Conservation (phyloP, 2,888 invertebrate species). For the Hypomecis atomaria region DNA sequence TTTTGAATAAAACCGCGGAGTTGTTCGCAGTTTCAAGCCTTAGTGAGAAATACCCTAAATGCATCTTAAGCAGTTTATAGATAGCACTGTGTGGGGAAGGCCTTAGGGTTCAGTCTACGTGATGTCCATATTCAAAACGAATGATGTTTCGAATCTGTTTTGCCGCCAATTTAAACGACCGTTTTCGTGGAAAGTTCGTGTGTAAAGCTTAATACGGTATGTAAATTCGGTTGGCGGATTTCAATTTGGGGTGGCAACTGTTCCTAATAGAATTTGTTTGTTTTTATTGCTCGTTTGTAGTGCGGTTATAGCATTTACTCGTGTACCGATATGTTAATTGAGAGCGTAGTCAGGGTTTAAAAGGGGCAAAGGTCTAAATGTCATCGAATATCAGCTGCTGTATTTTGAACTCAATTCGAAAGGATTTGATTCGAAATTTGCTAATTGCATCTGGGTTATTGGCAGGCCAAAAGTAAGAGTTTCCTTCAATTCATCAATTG, state of each 20-base stretch:
- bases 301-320: constrained; percentile 14
- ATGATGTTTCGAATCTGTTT: constrained; percentile 78
- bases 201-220: constrained; percentile 64
- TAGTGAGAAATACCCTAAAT: no score
- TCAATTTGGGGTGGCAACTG: constrained; percentile 62
- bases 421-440: no score
- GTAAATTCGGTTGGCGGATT: constrained; percentile 65
- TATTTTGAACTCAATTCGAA: no score
- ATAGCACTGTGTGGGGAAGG: constrained; percentile 46
- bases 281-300: constrained; percentile 43
- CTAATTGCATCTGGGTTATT: no score
- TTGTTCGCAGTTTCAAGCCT: no score
- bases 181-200: constrained; percentile 62
- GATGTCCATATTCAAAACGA: constrained; percentile 79
- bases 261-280: constrained; percentile 47
- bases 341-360: not conserved
- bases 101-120: constrained; percentile 76
- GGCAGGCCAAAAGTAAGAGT: no score
- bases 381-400: not conserved
- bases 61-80: not conserved
- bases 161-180: constrained; percentile 68
- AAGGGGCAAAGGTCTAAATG: constrained; percentile 1
- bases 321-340: constrained; percentile 14
- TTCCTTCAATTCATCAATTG: no score
- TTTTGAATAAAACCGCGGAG: no score